Evolutionary conservation across 2,888 invertebrate genomes (phyloP), one percentile per base, ranked within the genome.

Genomic region (Trissolcus japonicus): DNA sequence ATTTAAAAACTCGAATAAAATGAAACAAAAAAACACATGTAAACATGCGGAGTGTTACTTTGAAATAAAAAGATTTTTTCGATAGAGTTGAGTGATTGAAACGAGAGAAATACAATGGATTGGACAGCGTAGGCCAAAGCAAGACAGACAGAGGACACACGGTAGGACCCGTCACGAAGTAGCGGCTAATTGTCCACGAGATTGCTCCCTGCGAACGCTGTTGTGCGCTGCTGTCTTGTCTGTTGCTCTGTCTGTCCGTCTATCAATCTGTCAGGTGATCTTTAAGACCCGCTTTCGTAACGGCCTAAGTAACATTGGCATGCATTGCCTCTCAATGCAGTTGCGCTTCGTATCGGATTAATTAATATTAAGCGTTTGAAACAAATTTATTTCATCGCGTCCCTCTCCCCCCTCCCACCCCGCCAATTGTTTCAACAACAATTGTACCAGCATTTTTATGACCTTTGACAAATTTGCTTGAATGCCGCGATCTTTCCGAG

Each of bases 161-260:
- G 83, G 85, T 83, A 83, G 86, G 82, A 85, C 84, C 86, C 87
- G 86, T 87, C 88, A 87, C 88, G 87, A 89, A 86, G 86, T 81
- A 80, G 80, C 83, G 84, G 86, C 88, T 87, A 86, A 87, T 88
- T 87, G 87, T 87, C 88, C 85, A 79, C 83, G 82, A 87, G 86
- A 86, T 88, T 87, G 86, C 86, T 82, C 75, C 86, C 86, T 80
- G 86, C 83, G 81, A 83, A 83, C 74, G 80, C 80, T 72, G 79
- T 78, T 66, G 77, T 79, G 75, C 78, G 61, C 80, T 80, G 76
- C 71, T 72, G 76, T 77, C 75, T 78, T 74, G 67, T 67, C 71
- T 76, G 74, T 79, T 76, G 72, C 76, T 68, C 74, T 75, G 80
- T 78, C 75, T 66, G 68, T 75, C 71, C 72, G 75, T 72, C 75